These are phyloP conservation scores for Aix galericulata DNA, from an alignment of 2,113 vertebrate species.

Conservation along the genomic window DNA sequence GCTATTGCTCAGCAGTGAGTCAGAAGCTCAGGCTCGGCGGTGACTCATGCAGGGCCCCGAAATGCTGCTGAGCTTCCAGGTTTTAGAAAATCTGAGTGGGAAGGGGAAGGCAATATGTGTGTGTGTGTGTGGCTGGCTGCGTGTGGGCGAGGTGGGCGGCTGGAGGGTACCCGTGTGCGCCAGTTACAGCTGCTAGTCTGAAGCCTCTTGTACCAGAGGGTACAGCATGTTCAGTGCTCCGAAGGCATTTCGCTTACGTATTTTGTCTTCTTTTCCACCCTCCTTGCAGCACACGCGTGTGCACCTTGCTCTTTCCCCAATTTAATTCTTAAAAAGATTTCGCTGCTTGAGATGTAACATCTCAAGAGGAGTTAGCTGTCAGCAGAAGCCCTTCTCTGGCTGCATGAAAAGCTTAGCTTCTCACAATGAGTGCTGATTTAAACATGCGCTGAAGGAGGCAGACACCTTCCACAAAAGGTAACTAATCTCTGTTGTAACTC, in stretches of 20 bases:
- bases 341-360: neutral
- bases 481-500: neutral
- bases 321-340: neutral
- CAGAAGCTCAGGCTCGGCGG: too few relatives aligned
- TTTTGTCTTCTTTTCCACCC: neutral
- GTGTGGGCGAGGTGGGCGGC: neutral
- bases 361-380: neutral
- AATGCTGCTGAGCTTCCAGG: neutral
- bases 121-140: neutral
- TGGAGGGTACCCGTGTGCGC: neutral
- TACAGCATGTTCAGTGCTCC: neutral
- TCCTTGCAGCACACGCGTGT: neutral
- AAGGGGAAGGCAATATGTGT: neutral
- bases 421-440: neutral
- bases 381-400: neutral
- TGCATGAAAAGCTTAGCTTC: neutral
- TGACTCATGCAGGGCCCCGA: neutral
- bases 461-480: neutral
- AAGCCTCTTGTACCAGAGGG: neutral
- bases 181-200: neutral
- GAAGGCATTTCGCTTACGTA: neutral
- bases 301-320: neutral
- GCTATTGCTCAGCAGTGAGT: conserved; percentile 52
- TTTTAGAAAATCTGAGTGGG: neutral
- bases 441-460: neutral